Evolutionary conservation across 2,888 invertebrate genomes (phyloP).

Genomic region (Pheosia gnoma): DNA sequence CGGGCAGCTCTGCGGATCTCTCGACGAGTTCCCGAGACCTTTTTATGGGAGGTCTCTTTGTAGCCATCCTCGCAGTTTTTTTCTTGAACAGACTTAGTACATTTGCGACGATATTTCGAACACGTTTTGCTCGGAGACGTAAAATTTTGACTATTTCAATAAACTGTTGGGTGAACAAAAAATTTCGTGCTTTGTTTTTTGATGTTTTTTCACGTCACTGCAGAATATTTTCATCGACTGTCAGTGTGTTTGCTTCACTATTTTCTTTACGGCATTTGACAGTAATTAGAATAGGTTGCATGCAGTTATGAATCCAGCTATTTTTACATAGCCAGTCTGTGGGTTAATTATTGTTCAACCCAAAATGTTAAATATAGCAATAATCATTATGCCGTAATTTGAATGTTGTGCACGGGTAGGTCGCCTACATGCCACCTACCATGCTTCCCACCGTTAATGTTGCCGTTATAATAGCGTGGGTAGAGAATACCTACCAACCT

Average conservation of each 20-base stretch:
- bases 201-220: constrained; percentile 21
- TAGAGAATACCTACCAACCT: constrained; percentile 19
- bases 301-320: too few relatives aligned
- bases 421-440: constrained; percentile 28
- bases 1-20: constrained; percentile 54
- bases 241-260: not conserved
- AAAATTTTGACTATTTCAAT: constrained; percentile 61
- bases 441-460: constrained; percentile 10
- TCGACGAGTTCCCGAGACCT: constrained; percentile 44
- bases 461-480: constrained; percentile 23
- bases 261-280: not conserved
- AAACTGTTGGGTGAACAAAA: constrained; percentile 17
- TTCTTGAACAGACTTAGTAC: constrained; percentile 51
- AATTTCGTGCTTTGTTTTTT: constrained; percentile 21
- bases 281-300: not conserved
- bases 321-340: not conserved
- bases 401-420: not conserved
- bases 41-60: constrained; percentile 50
- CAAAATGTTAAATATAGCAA: not conserved
- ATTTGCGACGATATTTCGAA: constrained; percentile 51
- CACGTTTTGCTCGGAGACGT: constrained; percentile 51
- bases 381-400: constrained; percentile 1
- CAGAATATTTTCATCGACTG: constrained; percentile 4
- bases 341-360: not conserved
- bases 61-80: constrained; percentile 45